Conservation (phyloP, 2,797 vertebrate species). For the Anguilla marmorata region DNA sequence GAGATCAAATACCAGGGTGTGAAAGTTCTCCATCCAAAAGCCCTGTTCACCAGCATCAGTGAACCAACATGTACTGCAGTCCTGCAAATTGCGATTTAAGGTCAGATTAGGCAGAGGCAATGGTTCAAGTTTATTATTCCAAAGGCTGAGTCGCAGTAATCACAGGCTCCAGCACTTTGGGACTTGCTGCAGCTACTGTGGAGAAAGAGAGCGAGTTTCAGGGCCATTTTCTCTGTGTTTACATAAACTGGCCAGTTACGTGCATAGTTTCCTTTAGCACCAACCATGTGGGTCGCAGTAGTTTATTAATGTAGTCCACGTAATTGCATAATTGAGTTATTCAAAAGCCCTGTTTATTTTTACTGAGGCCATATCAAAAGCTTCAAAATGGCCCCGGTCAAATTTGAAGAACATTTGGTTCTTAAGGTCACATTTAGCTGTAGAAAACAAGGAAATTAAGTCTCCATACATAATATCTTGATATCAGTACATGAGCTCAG, state of each 20-base stretch:
- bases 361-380: slow-evolving; percentile 52
- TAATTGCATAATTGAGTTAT: slow-evolving; percentile 54
- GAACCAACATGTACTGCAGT: slow-evolving; percentile 27
- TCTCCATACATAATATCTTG: slow-evolving; percentile 36
- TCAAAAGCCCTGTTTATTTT: slow-evolving; percentile 60
- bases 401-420: slow-evolving; percentile 44
- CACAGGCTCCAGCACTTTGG: slow-evolving; percentile 46
- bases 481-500: slow-evolving; percentile 41
- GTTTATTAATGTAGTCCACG: slow-evolving; percentile 48
- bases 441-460: slow-evolving; percentile 37
- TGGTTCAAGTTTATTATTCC: slow-evolving; percentile 51
- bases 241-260: slow-evolving; percentile 52
- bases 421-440: slow-evolving; percentile 43
- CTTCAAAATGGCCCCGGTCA: slow-evolving; percentile 50
- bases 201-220: slow-evolving; percentile 45
- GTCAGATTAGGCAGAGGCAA: slow-evolving; percentile 43
- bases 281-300: slow-evolving; percentile 45
- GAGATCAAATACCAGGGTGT: not conserved
- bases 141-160: slow-evolving; percentile 51
- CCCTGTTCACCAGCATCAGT: slow-evolving; percentile 22
- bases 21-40: slow-evolving; percentile 14
- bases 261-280: slow-evolving; percentile 52
- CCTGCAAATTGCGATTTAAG: slow-evolving; percentile 26
- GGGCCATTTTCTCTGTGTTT: slow-evolving; percentile 54
- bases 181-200: slow-evolving; percentile 49